Base-by-base conservation (phyloP, 2,888 invertebrate species). In the Eustalomyia histrio region DNA sequence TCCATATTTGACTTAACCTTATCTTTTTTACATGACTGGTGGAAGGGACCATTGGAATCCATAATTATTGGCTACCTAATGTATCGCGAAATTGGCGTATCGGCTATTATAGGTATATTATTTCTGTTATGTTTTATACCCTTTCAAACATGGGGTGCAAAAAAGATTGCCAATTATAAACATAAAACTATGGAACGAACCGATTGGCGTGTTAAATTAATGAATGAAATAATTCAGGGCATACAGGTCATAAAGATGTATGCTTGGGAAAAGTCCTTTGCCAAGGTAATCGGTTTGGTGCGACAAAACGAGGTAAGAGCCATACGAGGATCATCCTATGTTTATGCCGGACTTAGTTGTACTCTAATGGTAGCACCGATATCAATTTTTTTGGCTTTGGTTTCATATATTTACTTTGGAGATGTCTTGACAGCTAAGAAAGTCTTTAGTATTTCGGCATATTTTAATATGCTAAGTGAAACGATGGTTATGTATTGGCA, bases 1-100 rank as follows among this genome's bases (percentile, higher is more conserved):
- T 96, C 95, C 86, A 93, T 95, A 65, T 97, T 99, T 90, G 99
- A 99, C 89, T 93, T 97, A 88, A 96, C 96, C n/a, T 93, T 97
- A 71, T 93, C 97, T 83, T 96, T 97, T 88, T 91, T 97, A 5
- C 98, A 98, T 35, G 98, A 96, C 89, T 92, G 97, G 39, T 97
- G 97, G 97, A 94, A 97, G 80, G 97, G 97, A 0, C 96, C 97
- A 0, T 87, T 97, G 18, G 95, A 91, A 74, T 88, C 89, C 0
- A 17, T 90, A 0, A 65, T 90, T 1, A 87, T 90, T 47, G 90
- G 90, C 0, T 92, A 89, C 75, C 92, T 94, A 10, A 90, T 93
- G 85, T 93, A 92, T 85, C 84, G 86, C 1, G 89, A 92, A 85
- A 94, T 95, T 83, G 93, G 92, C 95, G 4, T 93, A 85, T 93